These are phyloP conservation scores for Melinaea menophilus DNA, from an alignment of 2,888 invertebrate genomes.

Conservation along the genomic window DNA sequence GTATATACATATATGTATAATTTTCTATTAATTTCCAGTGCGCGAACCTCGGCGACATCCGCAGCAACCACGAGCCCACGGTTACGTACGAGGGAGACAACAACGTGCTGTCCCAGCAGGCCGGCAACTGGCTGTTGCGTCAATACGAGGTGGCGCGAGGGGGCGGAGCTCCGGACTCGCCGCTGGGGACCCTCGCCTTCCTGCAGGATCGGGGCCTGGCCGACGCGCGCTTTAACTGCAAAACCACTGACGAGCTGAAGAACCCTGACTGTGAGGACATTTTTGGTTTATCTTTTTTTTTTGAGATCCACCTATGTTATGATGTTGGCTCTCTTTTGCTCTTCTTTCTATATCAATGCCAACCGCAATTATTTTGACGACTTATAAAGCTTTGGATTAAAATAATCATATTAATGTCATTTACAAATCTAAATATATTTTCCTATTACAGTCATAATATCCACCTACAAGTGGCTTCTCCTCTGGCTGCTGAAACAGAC, in stretches of 20 bases:
- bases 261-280: slow-evolving; percentile 53
- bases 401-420: too few species aligned
- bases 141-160: slow-evolving; percentile 77
- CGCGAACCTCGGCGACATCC: slow-evolving; percentile 89
- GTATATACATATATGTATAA: background rate
- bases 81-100: slow-evolving; percentile 97
- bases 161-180: slow-evolving; percentile 77
- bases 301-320: background rate
- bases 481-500: slow-evolving; percentile 87
- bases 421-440: background rate
- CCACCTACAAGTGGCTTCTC: slow-evolving; percentile 90
- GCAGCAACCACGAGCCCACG: slow-evolving; percentile 92
- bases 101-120: slow-evolving; percentile 93
- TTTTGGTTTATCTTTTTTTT: background rate
- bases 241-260: slow-evolving; percentile 47
- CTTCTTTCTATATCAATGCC: too few species aligned
- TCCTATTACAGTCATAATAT: slow-evolving; percentile 79
- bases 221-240: slow-evolving; percentile 39
- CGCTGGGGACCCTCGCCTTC: slow-evolving; percentile 84
- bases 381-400: background rate
- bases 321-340: background rate
- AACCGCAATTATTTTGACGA: background rate
- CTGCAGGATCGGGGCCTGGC: slow-evolving; percentile 45
- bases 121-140: slow-evolving; percentile 90
- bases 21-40: slow-evolving; percentile 60